Base-by-base conservation (phyloP, 1,140 invertebrate species). In the Eubasilissa regina region DNA sequence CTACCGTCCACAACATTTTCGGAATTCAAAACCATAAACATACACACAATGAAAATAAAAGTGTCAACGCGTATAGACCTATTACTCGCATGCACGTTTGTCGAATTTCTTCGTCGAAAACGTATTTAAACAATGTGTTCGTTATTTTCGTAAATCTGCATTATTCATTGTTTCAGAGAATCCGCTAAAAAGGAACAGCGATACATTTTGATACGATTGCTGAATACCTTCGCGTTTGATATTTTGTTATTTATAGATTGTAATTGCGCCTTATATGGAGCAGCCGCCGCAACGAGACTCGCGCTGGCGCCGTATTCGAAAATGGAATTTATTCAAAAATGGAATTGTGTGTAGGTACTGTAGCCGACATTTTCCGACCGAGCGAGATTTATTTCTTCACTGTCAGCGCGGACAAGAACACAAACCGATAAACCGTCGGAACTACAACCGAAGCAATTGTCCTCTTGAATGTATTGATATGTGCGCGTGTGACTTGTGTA, bases 191-290 rank as follows among this genome's bases (percentile, higher is more conserved):
- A 17, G 53, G 53, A 56, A n/a, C n/a, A 6, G n/a, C 7, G n/a
- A 56, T 17, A 56, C 53, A 56, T 17, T n/a, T 56, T 15, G 11
- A 15, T n/a, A 56, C 56, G 70, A 74, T 21, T 35, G 70, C 51
- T 74, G 70, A 56, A 74, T 74, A 43, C 70, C 70, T 55, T 73
- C 70, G 53, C 53, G 25, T 74, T 74, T 74, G 70, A 74, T 74
- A 74, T 74, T 74, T 44, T 13, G 51, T 74, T 74, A 74, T 74
- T 74, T 74, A 74, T 74, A 74, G 70, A 74, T 70, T 55, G 70
- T 13, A 56, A 44, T 74, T 56, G 70, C 8, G n/a, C 70, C 70
- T 3, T 74, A 74, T 74, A 74, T 55, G 70, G 70, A 44, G 48
- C 21, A 6, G 19, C 12, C 21, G 70, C 70, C 25, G 25, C 25